Evolutionary conservation across 2,113 vertebrate genomes (phyloP).

Genomic region (Burhinus bistriatus): DNA sequence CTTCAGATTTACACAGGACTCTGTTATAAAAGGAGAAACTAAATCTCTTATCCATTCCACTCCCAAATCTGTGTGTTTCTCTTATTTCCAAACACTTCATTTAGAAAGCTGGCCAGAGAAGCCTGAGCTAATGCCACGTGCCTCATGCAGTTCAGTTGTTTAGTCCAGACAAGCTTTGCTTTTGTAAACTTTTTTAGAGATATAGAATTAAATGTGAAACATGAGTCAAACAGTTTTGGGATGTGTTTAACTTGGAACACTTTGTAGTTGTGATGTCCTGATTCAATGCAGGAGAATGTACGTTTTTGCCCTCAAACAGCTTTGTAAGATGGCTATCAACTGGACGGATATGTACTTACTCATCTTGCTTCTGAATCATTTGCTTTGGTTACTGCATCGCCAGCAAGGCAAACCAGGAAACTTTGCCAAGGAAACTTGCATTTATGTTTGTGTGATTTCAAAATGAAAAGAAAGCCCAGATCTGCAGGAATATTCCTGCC

Average conservation of each 20-base stretch:
- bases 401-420: not conserved
- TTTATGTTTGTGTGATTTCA: not conserved
- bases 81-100: conserved; percentile 67
- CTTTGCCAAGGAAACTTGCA: not conserved
- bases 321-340: conserved; percentile 42
- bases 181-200: conserved; percentile 57
- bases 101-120: conserved; percentile 47
- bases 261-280: conserved; percentile 19
- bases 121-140: conserved; percentile 51
- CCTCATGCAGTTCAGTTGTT: conserved; percentile 51
- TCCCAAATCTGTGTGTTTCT: conserved; percentile 60
- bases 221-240: conserved; percentile 42
- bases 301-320: not conserved
- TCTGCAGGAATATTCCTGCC: not conserved
- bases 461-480: not conserved
- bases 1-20: conserved; percentile 39
- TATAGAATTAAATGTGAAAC: conserved; percentile 60
- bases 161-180: conserved; percentile 51
- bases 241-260: conserved; percentile 56
- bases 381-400: conserved; percentile 36
- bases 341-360: conserved; percentile 28
- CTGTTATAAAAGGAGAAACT: conserved; percentile 47
- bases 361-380: conserved; percentile 33
- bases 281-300: conserved; percentile 28
- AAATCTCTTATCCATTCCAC: conserved; percentile 53